Evolutionary conservation across 1,140 invertebrate species (phyloP).

Genomic region (Lasaia peninsularis): DNA sequence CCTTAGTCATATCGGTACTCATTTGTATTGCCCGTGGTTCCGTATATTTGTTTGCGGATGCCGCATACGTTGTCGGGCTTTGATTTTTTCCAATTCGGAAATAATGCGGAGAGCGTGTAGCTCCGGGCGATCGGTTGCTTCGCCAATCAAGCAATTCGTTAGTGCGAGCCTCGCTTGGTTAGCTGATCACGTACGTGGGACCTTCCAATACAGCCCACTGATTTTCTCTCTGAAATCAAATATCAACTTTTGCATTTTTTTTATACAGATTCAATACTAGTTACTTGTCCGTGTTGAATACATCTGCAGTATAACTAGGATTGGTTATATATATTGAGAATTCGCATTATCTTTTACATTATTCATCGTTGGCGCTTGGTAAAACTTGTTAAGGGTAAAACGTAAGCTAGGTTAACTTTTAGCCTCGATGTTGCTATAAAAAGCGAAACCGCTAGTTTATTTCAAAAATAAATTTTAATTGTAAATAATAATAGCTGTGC

Average conservation of each 20-base stretch:
- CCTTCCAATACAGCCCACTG: constrained; percentile 63
- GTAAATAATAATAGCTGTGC: too few relatives aligned
- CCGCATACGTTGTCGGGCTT: constrained; percentile 59
- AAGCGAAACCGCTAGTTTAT: too few relatives aligned
- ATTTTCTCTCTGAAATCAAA: constrained; percentile 60
- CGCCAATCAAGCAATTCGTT: constrained; percentile 69
- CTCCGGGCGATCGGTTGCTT: constrained; percentile 47
- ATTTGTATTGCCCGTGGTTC: constrained; percentile 69
- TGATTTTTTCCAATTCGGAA: constrained; percentile 73
- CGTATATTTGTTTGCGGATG: constrained; percentile 72
- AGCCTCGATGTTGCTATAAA: too few relatives aligned
- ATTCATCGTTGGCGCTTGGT: too few relatives aligned
- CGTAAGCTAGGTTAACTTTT: too few relatives aligned
- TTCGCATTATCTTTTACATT: too few relatives aligned
- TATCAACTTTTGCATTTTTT: constrained; percentile 33
- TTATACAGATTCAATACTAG: too few relatives aligned
- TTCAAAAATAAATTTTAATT: too few relatives aligned
- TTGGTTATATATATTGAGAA: too few relatives aligned
- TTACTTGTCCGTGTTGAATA: too few relatives aligned
- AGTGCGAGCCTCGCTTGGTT: constrained; percentile 58
- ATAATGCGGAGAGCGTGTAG: constrained; percentile 62
- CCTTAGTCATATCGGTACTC: constrained; percentile 58
- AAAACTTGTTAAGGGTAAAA: too few relatives aligned
- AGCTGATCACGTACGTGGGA: constrained; percentile 63
- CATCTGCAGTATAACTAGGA: too few relatives aligned